Conservation (phyloP, 2,113 vertebrate genomes). For the Solenodon paradoxus region DNA sequence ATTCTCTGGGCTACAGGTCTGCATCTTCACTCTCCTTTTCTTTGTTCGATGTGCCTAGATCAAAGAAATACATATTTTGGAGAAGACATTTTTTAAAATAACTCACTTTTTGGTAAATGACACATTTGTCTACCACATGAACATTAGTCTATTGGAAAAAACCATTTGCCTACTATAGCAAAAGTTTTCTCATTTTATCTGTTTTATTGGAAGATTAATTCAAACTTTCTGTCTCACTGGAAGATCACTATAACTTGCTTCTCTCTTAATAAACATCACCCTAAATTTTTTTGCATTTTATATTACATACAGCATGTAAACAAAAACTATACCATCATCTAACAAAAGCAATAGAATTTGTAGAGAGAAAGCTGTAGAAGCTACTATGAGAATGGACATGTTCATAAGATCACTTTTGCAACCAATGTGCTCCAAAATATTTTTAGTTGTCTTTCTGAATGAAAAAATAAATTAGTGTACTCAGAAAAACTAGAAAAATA, state of each 20-base stretch:
- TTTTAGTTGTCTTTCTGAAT: neutral
- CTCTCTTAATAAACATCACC: constrained; percentile 16
- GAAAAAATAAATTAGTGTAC: neutral
- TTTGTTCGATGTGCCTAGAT: neutral
- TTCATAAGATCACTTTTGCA: neutral
- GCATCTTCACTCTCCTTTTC: neutral
- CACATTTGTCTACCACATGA: neutral
- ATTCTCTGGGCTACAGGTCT: neutral
- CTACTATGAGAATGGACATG: neutral
- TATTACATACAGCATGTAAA: neutral
- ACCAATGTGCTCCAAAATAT: neutral
- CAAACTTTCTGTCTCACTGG: neutral
- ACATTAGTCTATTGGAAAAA: neutral
- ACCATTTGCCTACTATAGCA: neutral
- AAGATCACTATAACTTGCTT: neutral
- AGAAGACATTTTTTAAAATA: neutral
- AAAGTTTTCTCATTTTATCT: neutral
- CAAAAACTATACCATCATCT: neutral
- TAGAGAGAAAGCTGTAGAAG: neutral
- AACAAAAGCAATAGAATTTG: neutral
- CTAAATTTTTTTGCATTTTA: neutral
- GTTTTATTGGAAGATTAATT: constrained; percentile 22
- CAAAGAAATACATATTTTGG: neutral
- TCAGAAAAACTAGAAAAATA: neutral
- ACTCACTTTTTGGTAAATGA: neutral